A percentile compares a stretch with the other conserved stretches of the same genome.
phyloP scores from a whole-genome alignment of 30 jellyfish, hydroid and myxozoan genomes.

The Hydractinia echinata region DNA sequence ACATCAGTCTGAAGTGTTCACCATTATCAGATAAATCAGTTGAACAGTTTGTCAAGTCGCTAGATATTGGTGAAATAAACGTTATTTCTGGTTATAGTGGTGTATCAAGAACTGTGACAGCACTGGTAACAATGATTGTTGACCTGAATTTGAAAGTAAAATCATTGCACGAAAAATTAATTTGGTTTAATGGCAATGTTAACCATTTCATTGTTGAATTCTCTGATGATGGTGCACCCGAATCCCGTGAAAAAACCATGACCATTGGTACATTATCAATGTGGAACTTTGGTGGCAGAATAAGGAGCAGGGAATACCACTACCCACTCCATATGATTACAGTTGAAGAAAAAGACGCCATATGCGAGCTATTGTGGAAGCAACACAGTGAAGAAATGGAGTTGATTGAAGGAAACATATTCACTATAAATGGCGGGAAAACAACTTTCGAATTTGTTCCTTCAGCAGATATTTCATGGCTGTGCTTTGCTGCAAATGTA shows the following conservation, averaged over 20 bases:
- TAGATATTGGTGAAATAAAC: constrained; percentile 1
- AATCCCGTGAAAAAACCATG: too few relatives aligned
- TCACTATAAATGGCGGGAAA: constrained; percentile 9
- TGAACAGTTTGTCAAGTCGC: constrained; percentile 2
- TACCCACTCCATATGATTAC: constrained; percentile 28
- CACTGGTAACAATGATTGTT: constrained; percentile 13
- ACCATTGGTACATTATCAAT: constrained; percentile 12
- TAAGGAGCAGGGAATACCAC: too few relatives aligned
- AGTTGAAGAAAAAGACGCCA: constrained; percentile 26
- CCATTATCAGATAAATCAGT: constrained; percentile 3
- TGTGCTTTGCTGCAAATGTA: constrained; percentile 35
- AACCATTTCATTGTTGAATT: constrained; percentile 36
- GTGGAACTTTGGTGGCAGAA: constrained; percentile 9
- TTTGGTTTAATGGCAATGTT: constrained; percentile 16
- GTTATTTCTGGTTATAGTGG: constrained; percentile 17
- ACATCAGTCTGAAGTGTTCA: neutral
- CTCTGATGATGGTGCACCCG: too few relatives aligned
- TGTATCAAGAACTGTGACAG: constrained; percentile 26
- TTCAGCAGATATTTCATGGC: constrained; percentile 28
- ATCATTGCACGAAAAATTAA: constrained; percentile 7
- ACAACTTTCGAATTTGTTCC: constrained; percentile 25
- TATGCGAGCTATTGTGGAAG: constrained; percentile 27
- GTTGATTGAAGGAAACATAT: constrained; percentile 31
- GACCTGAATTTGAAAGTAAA: constrained; percentile 17
- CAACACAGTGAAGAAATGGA: constrained; percentile 31